Conservation (phyloP, 2,113 vertebrate species). For the Toxotes jaculatrix region DNA sequence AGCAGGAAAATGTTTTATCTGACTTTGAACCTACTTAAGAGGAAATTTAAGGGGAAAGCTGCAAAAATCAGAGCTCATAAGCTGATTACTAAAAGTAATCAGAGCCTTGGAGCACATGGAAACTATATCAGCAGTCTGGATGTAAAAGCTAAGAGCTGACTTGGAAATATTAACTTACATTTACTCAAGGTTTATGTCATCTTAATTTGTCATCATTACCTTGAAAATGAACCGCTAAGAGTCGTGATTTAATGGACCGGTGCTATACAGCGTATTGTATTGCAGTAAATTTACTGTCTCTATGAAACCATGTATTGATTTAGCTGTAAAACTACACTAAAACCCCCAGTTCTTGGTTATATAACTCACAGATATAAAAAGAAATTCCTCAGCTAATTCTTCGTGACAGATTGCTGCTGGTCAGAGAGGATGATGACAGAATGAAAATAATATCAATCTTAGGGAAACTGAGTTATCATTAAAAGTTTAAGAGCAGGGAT, state of each 20-base stretch:
- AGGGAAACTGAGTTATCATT: background rate
- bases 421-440: background rate
- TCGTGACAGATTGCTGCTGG: background rate
- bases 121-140: background rate
- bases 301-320: slow-evolving; percentile 47
- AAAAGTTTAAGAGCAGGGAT: slow-evolving; percentile 12
- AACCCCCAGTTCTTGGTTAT: slow-evolving; percentile 25
- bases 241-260: slow-evolving; percentile 35
- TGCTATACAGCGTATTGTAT: slow-evolving; percentile 19
- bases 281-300: slow-evolving; percentile 45
- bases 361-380: slow-evolving; percentile 18
- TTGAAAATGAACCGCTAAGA: slow-evolving; percentile 18
- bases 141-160: background rate
- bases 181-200: slow-evolving; percentile 35
- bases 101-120: background rate
- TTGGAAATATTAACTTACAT: slow-evolving; percentile 11
- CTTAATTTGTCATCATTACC: slow-evolving; percentile 57
- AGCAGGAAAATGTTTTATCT: background rate
- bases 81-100: slow-evolving; percentile 13
- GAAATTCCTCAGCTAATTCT: slow-evolving; percentile 3
- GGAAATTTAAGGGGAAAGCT: background rate
- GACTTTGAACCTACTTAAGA: slow-evolving; percentile 1
- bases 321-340: slow-evolving; percentile 40
- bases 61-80: slow-evolving; percentile 17
- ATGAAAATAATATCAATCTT: slow-evolving; percentile 5